Base-by-base conservation (phyloP, 2,888 invertebrate genomes). In the Rhamnusium bicolor region DNA sequence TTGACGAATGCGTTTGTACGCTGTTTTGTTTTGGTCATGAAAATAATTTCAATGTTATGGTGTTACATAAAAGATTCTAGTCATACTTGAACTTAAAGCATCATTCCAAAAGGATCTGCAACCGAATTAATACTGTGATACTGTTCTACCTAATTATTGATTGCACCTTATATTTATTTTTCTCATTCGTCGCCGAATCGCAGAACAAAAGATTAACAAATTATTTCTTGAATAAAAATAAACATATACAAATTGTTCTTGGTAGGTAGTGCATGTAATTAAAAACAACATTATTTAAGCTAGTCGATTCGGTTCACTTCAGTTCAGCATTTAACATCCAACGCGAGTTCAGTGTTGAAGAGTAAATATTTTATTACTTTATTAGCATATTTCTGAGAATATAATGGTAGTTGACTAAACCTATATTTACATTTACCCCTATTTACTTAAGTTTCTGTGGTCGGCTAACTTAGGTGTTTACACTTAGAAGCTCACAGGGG, bases 351-450 rank as follows among this genome's bases (percentile, higher is more conserved):
- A 29, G 67, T 47, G 63, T 72, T 62, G 63, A 14, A 69, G 47
- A 66, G 73, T 73, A 73, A 73, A 73, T 73, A 69, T 73, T 73
- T 73, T 61, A 73, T 60, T 69, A 69, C 69, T 61, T 60, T 73
- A 73, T 73, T 73, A 69, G 73, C 69, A 73, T 73, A 73, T 73
- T 73, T 73, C 69, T 66, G 27, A 60, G 73, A 69, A 51, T 51
- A 65, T 65, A 40, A 32, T 65, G 65, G 53, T 54, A 65, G 65
- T 65, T 32, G 18, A 47, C 24, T 49, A 18, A 47, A 49, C 49
- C 63, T 24, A 53, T 73, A 66, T 73, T 73, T 73, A 69, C 73
- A 66, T 69, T 66, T 66, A 73, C 69, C 73, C 72, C 54, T 74
- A 71, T 74, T 72, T 74, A 61, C 66, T 61, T 65, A 63, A 71